Percentiles rank a stretch among this genome's conserved stretches.
Conservation (phyloP, 2,888 invertebrate species). For the Megastigmus dorsalis region DNA sequence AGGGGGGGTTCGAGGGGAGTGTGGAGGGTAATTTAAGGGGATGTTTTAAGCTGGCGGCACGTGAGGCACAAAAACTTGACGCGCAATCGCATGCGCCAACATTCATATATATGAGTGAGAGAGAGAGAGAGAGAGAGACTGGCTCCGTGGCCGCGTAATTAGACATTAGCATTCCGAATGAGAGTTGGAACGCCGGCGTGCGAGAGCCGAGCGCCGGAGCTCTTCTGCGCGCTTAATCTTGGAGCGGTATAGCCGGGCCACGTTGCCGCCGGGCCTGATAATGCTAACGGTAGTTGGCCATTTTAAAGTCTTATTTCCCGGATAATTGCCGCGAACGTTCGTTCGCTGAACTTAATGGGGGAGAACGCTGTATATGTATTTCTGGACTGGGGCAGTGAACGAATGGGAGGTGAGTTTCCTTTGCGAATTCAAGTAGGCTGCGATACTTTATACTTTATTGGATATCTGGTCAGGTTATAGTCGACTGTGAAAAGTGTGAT, state of each 20-base stretch:
- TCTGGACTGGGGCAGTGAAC: no score
- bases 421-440: no score
- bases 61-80: slow-evolving; percentile 70
- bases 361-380: no score
- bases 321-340: slow-evolving; percentile 29
- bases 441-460: no score
- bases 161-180: slow-evolving; percentile 72
- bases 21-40: slow-evolving; percentile 74
- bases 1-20: slow-evolving; percentile 42
- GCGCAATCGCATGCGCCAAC: slow-evolving; percentile 63
- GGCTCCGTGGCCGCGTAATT: slow-evolving; percentile 68
- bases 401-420: no score
- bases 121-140: no score
- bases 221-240: slow-evolving; percentile 51
- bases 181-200: slow-evolving; percentile 46
- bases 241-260: background rate
- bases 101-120: slow-evolving; percentile 10
- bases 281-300: slow-evolving; percentile 13
- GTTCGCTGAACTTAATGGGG: no score
- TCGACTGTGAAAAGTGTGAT: no score
- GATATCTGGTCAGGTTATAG: no score
- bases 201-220: slow-evolving; percentile 10
- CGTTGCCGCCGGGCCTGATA: slow-evolving; percentile 15
- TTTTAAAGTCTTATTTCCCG: slow-evolving; percentile 48
- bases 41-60: slow-evolving; percentile 70